These are phyloP conservation scores for Notolabrus celidotus DNA, from an alignment of 2,797 vertebrate species.

Conservation along the genomic window DNA sequence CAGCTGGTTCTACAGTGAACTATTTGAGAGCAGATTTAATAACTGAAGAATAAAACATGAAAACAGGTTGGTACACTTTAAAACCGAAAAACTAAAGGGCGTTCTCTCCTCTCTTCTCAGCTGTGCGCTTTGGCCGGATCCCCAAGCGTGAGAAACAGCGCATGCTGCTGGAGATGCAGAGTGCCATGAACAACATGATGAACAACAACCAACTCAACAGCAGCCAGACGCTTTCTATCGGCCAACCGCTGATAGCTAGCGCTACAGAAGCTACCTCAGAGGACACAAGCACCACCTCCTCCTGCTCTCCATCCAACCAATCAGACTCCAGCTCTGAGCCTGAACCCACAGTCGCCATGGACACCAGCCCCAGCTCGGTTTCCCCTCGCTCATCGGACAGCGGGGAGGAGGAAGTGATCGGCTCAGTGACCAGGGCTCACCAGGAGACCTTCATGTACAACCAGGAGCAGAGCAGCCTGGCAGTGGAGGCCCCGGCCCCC, in stretches of 20 bases:
- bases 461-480: constrained; percentile 85
- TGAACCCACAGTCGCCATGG: constrained; percentile 69
- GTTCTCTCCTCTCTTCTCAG: constrained; percentile 65
- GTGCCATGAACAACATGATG: constrained; percentile 98
- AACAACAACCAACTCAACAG: constrained; percentile 86
- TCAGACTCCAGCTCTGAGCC: constrained; percentile 65
- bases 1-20: too few relatives aligned
- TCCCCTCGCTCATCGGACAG: constrained; percentile 84
- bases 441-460: constrained; percentile 95
- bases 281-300: constrained; percentile 35
- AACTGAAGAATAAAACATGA: neutral
- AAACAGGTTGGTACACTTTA: neutral
- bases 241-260: constrained; percentile 40
- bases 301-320: constrained; percentile 60
- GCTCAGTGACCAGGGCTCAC: constrained; percentile 91
- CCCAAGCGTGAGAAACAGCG: constrained; percentile 96
- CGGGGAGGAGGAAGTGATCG: constrained; percentile 93
- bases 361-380: constrained; percentile 74
- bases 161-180: constrained; percentile 98
- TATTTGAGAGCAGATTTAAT: neutral
- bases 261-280: constrained; percentile 36
- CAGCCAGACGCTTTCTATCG: constrained; percentile 52
- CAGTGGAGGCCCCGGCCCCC: constrained; percentile 44
- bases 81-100: neutral
- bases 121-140: constrained; percentile 97